These are phyloP conservation scores for Triplophysa rosa DNA, from an alignment of 2,113 vertebrate species.

Conservation along the genomic window DNA sequence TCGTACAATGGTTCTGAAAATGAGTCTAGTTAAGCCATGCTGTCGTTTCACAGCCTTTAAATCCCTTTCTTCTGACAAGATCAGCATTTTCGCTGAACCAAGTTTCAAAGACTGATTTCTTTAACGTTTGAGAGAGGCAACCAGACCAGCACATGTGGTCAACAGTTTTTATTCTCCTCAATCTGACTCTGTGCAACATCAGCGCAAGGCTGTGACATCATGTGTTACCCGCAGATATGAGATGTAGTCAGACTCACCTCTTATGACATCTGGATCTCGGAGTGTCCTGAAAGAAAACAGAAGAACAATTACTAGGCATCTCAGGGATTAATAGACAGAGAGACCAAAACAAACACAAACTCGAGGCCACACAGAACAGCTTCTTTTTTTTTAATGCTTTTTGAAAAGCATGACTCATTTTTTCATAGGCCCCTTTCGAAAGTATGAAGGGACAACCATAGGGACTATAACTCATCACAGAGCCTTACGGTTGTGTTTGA, in stretches of 20 bases:
- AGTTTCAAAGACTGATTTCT: background rate
- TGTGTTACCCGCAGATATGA: background rate
- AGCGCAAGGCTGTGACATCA: background rate
- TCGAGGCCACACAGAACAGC: background rate
- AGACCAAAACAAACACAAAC: conserved; percentile 6
- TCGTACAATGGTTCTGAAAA: conserved; percentile 40
- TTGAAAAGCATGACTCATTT: background rate
- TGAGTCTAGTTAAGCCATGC: conserved; percentile 7
- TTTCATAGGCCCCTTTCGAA: background rate
- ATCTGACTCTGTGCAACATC: background rate
- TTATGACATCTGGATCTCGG: conserved; percentile 83
- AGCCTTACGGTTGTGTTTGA: conserved; percentile 30
- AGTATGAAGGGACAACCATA: conserved; percentile 2
- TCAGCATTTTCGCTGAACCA: background rate
- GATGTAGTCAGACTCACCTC: conserved; percentile 77
- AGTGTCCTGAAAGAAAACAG: conserved; percentile 79
- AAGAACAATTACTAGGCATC: background rate
- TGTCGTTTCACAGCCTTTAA: conserved; percentile 30
- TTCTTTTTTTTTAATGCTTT: background rate
- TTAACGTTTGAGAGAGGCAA: background rate
- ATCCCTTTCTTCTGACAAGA: conserved; percentile 25
- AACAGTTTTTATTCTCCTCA: background rate
- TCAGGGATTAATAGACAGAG: background rate
- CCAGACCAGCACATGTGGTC: background rate
- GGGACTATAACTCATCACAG: background rate